Evolutionary conservation across 2,113 vertebrate species (phyloP), one percentile per base, ranked within the genome.

Genomic region (Montifringilla adamsi): DNA sequence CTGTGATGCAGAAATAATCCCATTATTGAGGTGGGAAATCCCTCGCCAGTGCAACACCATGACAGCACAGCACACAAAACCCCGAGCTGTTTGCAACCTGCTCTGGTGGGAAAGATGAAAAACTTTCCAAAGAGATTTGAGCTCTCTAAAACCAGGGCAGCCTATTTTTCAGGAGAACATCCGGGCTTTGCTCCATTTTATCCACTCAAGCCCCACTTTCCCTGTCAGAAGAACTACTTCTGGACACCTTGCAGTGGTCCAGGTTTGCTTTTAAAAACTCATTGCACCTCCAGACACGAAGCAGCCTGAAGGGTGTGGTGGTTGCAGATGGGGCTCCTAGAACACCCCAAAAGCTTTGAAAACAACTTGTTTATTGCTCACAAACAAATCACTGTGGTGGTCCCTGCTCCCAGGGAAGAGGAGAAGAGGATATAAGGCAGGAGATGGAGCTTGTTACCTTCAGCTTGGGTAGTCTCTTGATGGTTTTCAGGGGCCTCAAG

Each of bases 401-500:
- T 33, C 43, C 77, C 55, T 31, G 49, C 49, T 64, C 23, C 22
- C 44, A 49, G 22, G 19, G 24, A 23, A 35, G 60, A 68, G 21
- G 43, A 73, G 62, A 58, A 69, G 47, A 69, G 59, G n/a, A 55
- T 1, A 11, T 30, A 30, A 84, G 46, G 46, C 35, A 70, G 62
- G 63, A 59, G 73, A 30, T 39, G 50, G 28, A 11, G 24, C 64
- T 43, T 3, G 0, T 97, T 97, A 99, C 99, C 99, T 99, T 99
- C 81, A 99, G 98, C 96, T 99, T 99, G n/a, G 99, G 99, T 86
- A 99, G 98, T 37, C 99, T 98, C 96, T 99, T 99, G 97, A 99
- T 99, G 72, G 99, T 99, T 97, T 99, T 99, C 95, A 99, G 98
- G 1, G 99, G 99, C 87, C 99, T 98, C 88, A 99, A 98, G 66